Conservation (phyloP, 2,888 invertebrate species). For the Protonemura montana region DNA sequence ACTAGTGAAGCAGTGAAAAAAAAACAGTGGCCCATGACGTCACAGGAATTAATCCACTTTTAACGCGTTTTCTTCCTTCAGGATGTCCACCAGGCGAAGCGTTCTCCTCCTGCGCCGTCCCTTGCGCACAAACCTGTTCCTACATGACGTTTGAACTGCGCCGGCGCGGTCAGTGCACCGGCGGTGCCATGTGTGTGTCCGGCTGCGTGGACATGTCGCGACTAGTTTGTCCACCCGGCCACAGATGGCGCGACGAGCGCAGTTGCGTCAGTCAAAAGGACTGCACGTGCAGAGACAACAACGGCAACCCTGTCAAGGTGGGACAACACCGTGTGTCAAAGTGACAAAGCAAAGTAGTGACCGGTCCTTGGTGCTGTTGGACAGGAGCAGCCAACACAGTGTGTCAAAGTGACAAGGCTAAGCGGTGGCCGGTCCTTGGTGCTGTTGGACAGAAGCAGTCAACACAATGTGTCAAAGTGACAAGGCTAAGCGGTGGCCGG, state of each 20-base stretch:
- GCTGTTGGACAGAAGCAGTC: too few species aligned
- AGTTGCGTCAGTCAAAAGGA: slow-evolving; percentile 77
- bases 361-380: too few species aligned
- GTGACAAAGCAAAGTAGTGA: too few species aligned
- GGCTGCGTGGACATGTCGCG: slow-evolving; percentile 52
- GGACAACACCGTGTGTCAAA: too few species aligned
- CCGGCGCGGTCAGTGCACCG: slow-evolving; percentile 54
- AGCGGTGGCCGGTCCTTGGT: too few species aligned
- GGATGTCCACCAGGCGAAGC: slow-evolving; percentile 61
- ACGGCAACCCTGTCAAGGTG: slow-evolving; percentile 73
- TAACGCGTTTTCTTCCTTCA: slow-evolving; percentile 21
- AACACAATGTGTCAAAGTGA: too few species aligned
- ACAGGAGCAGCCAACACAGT: too few species aligned
- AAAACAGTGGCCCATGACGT: too few species aligned
- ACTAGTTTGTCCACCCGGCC: slow-evolving; percentile 65
- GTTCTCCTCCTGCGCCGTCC: slow-evolving; percentile 75
- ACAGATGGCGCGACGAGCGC: slow-evolving; percentile 73
- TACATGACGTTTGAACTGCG: slow-evolving; percentile 63
- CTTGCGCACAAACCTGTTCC: slow-evolving; percentile 75
- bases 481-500: too few species aligned
- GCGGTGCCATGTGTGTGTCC: slow-evolving; percentile 57
- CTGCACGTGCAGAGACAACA: slow-evolving; percentile 76
- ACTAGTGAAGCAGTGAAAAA: too few species aligned
- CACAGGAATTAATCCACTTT: too few species aligned
- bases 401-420: too few species aligned